Evolutionary conservation across 2,888 invertebrate species (phyloP), one percentile per base, ranked within the genome.

Genomic region (Microctonus aethiopoides): DNA sequence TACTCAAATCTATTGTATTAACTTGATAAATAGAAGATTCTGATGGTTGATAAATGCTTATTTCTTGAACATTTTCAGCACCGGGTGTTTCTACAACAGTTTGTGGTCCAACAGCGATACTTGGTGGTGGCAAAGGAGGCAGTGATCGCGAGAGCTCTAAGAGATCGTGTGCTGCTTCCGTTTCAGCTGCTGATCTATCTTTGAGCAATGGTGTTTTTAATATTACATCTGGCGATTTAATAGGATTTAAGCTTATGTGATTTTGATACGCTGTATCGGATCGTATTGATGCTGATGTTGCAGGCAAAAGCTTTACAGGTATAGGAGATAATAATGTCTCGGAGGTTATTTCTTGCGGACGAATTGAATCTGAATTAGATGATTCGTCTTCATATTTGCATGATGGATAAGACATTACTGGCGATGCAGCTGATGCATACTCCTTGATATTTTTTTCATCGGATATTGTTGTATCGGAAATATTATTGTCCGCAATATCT

Each of bases 131-230:
- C 75, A 93, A 88, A 16, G 93, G 95, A 13, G 94, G 94, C 79
- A 93, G 85, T 77, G 94, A 93, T 79, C 94, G 92, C 1, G 94
- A 93, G 39, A 94, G 87, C 59, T 93, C 94, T 32, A 94, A 88
- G 73, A 93, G 88, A 84, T 94, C 95, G 84, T 95, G 95, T 0
- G 96, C 96, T 36, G 95, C 95, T 87, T 95, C 95, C 10, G 95
- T 95, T 87, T 96, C 96, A 81, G 94, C 95, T 29, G 93, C 91
- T 2, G 86, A 86, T 70, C 86, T 77, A 24, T 86, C 85, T 41
- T 81, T 83, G 68, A 85, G 84, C 70, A 86, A 77, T 57, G 79
- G 77, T 32, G 76, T 74, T 52, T 75, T 74, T 51, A 72, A 74
- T 41, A 41, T 66, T 9, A 68, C 62, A 34, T 67, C 67, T 61